Base-by-base conservation (phyloP, 1,140 invertebrate species). In the Cecropterus lyciades region DNA sequence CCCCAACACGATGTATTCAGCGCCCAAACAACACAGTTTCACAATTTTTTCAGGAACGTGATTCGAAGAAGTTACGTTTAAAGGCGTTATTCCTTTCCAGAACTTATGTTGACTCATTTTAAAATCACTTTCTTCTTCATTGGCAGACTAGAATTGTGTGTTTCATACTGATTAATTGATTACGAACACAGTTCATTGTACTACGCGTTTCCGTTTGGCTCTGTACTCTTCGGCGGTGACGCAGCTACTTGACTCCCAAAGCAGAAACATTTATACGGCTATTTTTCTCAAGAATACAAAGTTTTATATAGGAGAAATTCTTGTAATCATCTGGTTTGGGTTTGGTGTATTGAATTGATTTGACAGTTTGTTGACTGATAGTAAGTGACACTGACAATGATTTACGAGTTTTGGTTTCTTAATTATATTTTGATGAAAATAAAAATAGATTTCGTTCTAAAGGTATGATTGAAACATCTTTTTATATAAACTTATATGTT, bases 61-160 rank as follows among this genome's bases (percentile, higher is more conserved):
- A 69, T 87, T 84, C n/a, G 80, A 75, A 33, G 78, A 68, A 10
- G 77, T 49, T 64, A 89, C 64, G n/a, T 80, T 83, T 55, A 90
- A 72, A 48, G 81, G 72, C 60, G 79, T 85, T 70, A 89, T 77
- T 64, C 89, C 89, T 74, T 70, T 83, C 89, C 89, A 92, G 76
- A 92, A 90, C 53, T 84, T 92, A 73, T 92, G 88, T 59, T 83
- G 83, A 88, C 78, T 92, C 89, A 92, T 90, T 82, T 79, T 79
- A 72, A 69, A 42, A 72, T 76, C 53, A 79, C 65, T 79, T 80
- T 73, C 71, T 79, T 75, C 68, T 65, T 69, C 56, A 68, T 59
- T 70, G 67, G 45, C 70, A 65, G 42, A 66, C 59, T 62, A 60
- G 59, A 78, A 78, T 79, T 72, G 84, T 69, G 72, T 75, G 72